These are phyloP conservation scores for Corynorhinus townsendii DNA, from an alignment of 2,113 vertebrate species.

Conservation along the genomic window DNA sequence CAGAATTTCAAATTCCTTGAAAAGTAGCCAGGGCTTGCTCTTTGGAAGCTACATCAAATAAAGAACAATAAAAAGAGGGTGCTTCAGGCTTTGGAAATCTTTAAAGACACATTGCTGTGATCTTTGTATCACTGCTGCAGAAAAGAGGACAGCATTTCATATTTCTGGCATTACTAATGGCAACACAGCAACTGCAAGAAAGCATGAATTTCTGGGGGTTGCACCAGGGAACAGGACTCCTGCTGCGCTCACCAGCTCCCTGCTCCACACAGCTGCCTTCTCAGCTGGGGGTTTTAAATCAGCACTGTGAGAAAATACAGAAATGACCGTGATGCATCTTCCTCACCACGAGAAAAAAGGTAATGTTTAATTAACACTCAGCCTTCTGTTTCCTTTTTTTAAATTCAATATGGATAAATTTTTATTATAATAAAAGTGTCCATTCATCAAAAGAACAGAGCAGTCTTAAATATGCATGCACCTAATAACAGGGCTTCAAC, in stretches of 20 bases:
- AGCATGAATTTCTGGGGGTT: slow-evolving; percentile 69
- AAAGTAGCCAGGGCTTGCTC: slow-evolving; percentile 41
- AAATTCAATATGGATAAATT: neutral
- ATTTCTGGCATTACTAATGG: slow-evolving; percentile 63
- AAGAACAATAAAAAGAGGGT: slow-evolving; percentile 40
- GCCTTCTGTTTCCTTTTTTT: slow-evolving; percentile 48
- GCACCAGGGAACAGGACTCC: slow-evolving; percentile 64
- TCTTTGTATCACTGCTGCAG: slow-evolving; percentile 19
- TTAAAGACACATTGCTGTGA: slow-evolving; percentile 16
- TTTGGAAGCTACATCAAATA: neutral
- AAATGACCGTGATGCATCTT: slow-evolving; percentile 66
- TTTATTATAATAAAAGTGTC: neutral
- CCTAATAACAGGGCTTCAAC: neutral
- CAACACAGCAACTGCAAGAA: slow-evolving; percentile 60
- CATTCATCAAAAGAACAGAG: neutral
- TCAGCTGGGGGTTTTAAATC: slow-evolving; percentile 76
- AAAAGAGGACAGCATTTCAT: slow-evolving; percentile 55
- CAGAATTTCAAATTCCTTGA: slow-evolving; percentile 23
- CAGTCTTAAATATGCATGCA: neutral
- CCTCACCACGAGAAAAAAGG: slow-evolving; percentile 57
- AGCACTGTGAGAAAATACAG: slow-evolving; percentile 65
- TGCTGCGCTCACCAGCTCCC: slow-evolving; percentile 64
- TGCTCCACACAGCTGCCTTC: slow-evolving; percentile 76
- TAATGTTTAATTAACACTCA: slow-evolving; percentile 50
- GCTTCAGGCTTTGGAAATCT: slow-evolving; percentile 27